A percentile compares a stretch with the other conserved stretches of the same genome.
These are phyloP conservation scores for Borostomias antarcticus DNA, from an alignment of 2,797 vertebrate genomes.

Conservation along the genomic window DNA sequence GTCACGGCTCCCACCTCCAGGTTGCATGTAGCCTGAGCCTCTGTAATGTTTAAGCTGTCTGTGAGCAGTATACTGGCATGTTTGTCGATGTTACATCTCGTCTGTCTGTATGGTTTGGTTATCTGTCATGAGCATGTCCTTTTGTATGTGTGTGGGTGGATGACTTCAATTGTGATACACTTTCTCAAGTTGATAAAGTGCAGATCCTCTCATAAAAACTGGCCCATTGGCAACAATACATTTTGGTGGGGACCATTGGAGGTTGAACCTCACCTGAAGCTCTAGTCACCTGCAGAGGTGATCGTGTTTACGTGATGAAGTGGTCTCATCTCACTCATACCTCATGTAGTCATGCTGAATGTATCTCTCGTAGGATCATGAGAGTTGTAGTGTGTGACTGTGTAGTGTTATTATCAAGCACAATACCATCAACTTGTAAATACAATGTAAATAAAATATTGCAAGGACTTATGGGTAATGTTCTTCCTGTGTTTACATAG, in stretches of 20 bases:
- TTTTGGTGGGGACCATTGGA: neutral
- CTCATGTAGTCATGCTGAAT: conserved; percentile 21
- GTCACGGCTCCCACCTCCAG: conserved; percentile 32
- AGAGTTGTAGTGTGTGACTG: conserved; percentile 37
- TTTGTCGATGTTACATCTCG: conserved; percentile 33
- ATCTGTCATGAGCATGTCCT: conserved; percentile 21
- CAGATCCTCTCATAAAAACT: neutral
- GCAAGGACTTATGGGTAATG: conserved; percentile 43
- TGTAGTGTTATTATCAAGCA: conserved; percentile 59
- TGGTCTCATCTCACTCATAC: conserved; percentile 11
- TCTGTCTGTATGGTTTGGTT: conserved; percentile 13
- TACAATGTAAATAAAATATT: conserved; percentile 59
- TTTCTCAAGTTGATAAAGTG: conserved; percentile 16
- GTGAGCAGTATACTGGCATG: conserved; percentile 33
- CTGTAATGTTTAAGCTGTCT: conserved; percentile 31
- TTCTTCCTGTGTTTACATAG: conserved; percentile 45
- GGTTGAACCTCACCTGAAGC: no score
- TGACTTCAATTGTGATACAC: conserved; percentile 6
- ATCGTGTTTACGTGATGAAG: neutral
- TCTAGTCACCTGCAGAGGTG: no score
- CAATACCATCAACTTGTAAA: conserved; percentile 58
- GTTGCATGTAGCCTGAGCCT: conserved; percentile 57
- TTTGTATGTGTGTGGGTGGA: conserved; percentile 27
- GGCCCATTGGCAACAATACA: neutral
- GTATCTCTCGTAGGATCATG: conserved; percentile 31